Percentiles rank a stretch among this genome's conserved stretches.
These are phyloP conservation scores for Lepus timidus DNA, from an alignment of 2,113 vertebrate species.

Conservation along the genomic window DNA sequence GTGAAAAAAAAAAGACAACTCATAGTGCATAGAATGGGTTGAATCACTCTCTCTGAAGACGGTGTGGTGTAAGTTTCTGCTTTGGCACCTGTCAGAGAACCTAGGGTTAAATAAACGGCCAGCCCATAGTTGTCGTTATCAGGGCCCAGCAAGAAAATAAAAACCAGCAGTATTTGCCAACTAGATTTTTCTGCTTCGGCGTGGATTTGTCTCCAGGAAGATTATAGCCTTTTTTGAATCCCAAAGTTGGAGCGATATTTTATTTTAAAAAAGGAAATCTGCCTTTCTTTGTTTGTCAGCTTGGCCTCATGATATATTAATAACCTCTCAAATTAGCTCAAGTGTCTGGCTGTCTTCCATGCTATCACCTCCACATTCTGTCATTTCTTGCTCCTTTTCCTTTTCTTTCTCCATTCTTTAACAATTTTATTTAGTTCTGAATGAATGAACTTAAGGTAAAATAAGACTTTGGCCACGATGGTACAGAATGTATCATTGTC, in stretches of 20 bases:
- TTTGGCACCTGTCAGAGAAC: conserved; percentile 35
- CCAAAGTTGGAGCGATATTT: conserved; percentile 43
- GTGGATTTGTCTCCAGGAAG: neutral
- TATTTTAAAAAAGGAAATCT: conserved; percentile 30
- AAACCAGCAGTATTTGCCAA: neutral
- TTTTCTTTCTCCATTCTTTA: conserved; percentile 8
- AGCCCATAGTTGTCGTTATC: neutral
- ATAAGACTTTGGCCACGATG: neutral
- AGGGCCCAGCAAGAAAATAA: neutral
- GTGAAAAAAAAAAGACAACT: neutral
- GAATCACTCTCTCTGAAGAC: conserved; percentile 12
- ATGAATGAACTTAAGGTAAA: conserved; percentile 41
- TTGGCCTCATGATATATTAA: conserved; percentile 50
- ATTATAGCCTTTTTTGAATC: neutral
- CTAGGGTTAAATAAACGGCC: conserved; percentile 23
- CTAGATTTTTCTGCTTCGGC: conserved; percentile 23
- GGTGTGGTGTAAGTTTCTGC: neutral
- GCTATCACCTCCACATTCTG: neutral
- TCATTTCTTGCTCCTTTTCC: conserved; percentile 10
- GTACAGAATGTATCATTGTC: neutral
- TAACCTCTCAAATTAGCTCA: conserved; percentile 55
- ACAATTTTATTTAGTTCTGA: conserved; percentile 22
- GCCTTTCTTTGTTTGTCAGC: neutral
- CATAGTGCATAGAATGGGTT: neutral
- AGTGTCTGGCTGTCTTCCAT: conserved; percentile 14